A percentile compares a stretch with the other conserved stretches of the same genome.
Evolutionary conservation across 2,113 vertebrate genomes (phyloP).

Genomic region (Collichthys lucidus): DNA sequence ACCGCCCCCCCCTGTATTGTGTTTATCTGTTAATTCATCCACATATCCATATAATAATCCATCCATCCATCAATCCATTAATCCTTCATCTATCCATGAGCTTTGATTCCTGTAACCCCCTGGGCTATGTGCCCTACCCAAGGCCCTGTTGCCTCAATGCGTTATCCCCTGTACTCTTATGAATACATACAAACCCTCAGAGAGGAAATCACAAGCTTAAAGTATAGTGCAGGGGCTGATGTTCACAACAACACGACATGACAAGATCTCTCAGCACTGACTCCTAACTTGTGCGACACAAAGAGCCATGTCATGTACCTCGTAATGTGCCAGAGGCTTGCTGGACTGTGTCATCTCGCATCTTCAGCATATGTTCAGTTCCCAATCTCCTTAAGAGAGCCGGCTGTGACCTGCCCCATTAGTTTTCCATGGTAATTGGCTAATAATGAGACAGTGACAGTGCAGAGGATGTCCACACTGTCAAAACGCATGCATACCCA

Average conservation of each 20-base stretch:
- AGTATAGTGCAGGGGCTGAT: conserved; percentile 64
- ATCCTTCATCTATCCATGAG: conserved; percentile 50
- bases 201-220: conserved; percentile 57
- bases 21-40: conserved; percentile 4
- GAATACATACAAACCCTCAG: conserved; percentile 57
- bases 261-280: conserved; percentile 62
- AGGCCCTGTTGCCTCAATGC: conserved; percentile 60
- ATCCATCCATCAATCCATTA: conserved; percentile 7
- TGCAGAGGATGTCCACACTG: conserved; percentile 66
- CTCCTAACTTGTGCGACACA: conserved; percentile 61
- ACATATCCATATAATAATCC: neutral
- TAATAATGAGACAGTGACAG: conserved; percentile 75
- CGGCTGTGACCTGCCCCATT: conserved; percentile 71
- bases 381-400: conserved; percentile 65
- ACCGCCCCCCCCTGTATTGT: neutral
- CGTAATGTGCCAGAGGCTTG: conserved; percentile 54
- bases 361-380: conserved; percentile 74
- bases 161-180: conserved; percentile 61
- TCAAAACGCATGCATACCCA: conserved; percentile 71
- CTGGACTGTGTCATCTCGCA: conserved; percentile 69
- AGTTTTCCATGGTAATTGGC: conserved; percentile 77
- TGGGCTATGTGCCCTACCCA: conserved; percentile 53
- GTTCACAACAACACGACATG: conserved; percentile 71
- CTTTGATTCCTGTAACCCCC: conserved; percentile 57
- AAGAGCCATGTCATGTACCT: conserved; percentile 63